Conservation (phyloP, 2,113 vertebrate species). For the Gallinago undulata region DNA sequence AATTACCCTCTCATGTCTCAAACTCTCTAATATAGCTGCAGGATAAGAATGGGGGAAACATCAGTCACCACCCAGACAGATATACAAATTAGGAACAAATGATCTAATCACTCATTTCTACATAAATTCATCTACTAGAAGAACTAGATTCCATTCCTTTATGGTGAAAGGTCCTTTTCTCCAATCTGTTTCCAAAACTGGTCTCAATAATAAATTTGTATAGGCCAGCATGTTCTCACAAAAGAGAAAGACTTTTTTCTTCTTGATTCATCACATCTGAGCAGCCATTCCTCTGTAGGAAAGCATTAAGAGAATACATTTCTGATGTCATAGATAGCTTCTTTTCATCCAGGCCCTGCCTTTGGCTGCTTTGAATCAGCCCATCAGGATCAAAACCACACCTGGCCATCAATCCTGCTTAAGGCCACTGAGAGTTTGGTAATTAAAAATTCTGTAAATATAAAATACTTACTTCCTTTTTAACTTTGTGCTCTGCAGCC, state of each 20-base stretch:
- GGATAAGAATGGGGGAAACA: background rate
- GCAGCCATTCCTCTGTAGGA: background rate
- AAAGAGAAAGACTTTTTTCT: background rate
- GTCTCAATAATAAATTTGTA: background rate
- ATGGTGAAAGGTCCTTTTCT: background rate
- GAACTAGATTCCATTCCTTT: background rate
- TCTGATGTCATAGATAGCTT: background rate
- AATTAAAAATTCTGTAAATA: background rate
- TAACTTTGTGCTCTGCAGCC: conserved; percentile 81
- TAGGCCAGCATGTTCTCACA: background rate
- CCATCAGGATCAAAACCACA: background rate
- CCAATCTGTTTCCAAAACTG: background rate
- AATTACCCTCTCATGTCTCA: background rate
- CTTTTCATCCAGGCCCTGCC: background rate
- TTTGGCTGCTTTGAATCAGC: background rate
- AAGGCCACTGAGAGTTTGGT: background rate
- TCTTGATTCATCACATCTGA: background rate
- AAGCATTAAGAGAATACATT: background rate
- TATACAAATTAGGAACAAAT: background rate
- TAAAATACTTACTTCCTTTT: conserved; percentile 82
- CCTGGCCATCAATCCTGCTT: background rate
- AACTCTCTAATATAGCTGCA: background rate
- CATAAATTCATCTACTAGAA: background rate
- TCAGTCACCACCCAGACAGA: background rate
- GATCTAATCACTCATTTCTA: background rate